Base-by-base conservation (phyloP, 1,140 invertebrate genomes). In the Epicauta chinensis region DNA sequence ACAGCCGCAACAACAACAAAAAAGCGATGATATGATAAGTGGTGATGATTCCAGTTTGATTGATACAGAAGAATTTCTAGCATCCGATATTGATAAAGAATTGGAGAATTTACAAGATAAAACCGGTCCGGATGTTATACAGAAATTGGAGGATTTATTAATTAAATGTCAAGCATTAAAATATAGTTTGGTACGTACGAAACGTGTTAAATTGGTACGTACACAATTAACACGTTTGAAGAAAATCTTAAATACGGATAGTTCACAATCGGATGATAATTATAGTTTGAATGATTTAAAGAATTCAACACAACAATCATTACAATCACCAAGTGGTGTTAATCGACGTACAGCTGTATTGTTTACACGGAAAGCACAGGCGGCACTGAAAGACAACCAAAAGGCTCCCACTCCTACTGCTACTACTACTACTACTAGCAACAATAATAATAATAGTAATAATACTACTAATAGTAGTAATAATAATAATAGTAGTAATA, bases 271-370 rank as follows among this genome's bases (percentile, higher is more conserved):
- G 12, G 68, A 75, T 44, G 67, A 60, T 10, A 65, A 68, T 29
- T 51, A 55, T 53, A 63, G 64, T 42, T 47, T 31, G 10, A 44
- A 39, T 6, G 59, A 63, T 31, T 31, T 51, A 3, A 74, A 56
- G 67, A 62, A 44, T 62, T 4, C 56, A 5, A 4, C 6, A 34
- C 12, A 34, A 34, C 12, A 34, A 34, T 34, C 23, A 23, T 23
- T 23, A 23, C 23, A 23, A 23, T 5, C 23, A 23, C 62, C 68
- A 3, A 55, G 60, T 11, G 84, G 86, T 30, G 87, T 91, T 0
- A 91, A 91, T 70, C 75, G 89, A 38, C 73, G 89, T 63, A 91
- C 87, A 13, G 84, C 87, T n/a, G 87, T 91, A 31, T 66, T 91
- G 3, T 86, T 91, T 57, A 89, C 86, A 2, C 79, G 87, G 34